Base-by-base conservation (phyloP, 2,797 vertebrate genomes). In the Pitangus sulphuratus region DNA sequence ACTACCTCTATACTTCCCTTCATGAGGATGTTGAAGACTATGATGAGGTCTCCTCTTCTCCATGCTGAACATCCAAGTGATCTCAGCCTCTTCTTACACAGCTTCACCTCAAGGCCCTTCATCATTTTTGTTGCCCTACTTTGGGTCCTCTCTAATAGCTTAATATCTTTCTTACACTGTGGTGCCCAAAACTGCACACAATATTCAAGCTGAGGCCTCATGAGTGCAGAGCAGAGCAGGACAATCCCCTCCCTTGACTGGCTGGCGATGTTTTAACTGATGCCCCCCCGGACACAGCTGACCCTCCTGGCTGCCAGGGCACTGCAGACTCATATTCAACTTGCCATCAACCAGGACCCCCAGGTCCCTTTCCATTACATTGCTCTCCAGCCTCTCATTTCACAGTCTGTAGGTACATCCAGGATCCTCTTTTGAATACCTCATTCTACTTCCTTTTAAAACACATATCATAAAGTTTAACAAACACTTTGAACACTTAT, bases 291-390 rank as follows among this genome's bases (percentile, higher is more conserved):
- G 42, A 6, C 50, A 71, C 0, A 0, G 6, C 1, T 50, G 57
- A 22, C 35, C 35, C 26, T 79, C 9, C 57, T 57, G 57, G 26
- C 58, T 79, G 44, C 66, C 66, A 16, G 50, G 44, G 66, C 58
- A 28, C 58, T 71, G 84, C 44, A 37, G 58, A 4, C 19, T 71
- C 58, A 11, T 0, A 0, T 14, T 65, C 18, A 24, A 0, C 15
- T 65, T 37, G 12, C 0, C 26, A 24, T 0, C 0, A 0, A 37
- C 0, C 84, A n/a, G 50, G 15, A 7, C 7, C 2, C 26, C 1
- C 18, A 8, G 22, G 2, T 50, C 15, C 12, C 8, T 24, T 57
- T 80, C 50, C 3, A 1, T 11, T 15, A 37, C 6, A 5, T 30
- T 51, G 19, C 31, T 33, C 21, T 44, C 8, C 51, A 65, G 11